A percentile compares a stretch with the other conserved stretches of the same genome.
Evolutionary conservation across 2,797 vertebrate species (phyloP).

Genomic region (Spinus olivaceus): DNA sequence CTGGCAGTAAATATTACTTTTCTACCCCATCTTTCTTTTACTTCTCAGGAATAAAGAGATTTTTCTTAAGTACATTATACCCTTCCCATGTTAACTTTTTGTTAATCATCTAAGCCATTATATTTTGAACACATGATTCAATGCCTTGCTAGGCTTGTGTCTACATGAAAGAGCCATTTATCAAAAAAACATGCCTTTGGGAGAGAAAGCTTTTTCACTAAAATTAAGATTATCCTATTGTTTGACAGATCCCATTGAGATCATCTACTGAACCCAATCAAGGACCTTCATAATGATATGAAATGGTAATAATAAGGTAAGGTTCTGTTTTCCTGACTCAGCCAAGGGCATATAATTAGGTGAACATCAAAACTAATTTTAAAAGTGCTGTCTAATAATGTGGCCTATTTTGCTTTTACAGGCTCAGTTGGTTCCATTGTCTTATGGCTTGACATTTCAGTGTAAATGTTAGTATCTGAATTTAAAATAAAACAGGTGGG

Average conservation of each 20-base stretch:
- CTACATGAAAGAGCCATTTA: conserved; percentile 18
- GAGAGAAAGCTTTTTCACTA: conserved; percentile 21
- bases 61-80: neutral
- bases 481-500: neutral
- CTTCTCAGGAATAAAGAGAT: neutral
- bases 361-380: conserved; percentile 29
- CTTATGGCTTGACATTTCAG: neutral
- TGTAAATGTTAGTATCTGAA: neutral
- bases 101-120: conserved; percentile 5
- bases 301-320: conserved; percentile 16
- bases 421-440: neutral
- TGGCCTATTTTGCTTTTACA: neutral
- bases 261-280: conserved; percentile 13
- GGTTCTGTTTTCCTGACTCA: conserved; percentile 28
- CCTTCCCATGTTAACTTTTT: conserved; percentile 4
- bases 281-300: neutral
- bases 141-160: neutral
- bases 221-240: conserved; percentile 29
- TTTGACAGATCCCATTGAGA: conserved; percentile 45
- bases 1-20: neutral
- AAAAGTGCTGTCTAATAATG: neutral
- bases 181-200: neutral
- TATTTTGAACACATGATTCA: conserved; percentile 3
- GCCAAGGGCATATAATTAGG: neutral
- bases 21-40: neutral